Conservation (phyloP, 37 sponge, comb jelly and placozoan genomes). For the Cliona cf. orientalis region DNA sequence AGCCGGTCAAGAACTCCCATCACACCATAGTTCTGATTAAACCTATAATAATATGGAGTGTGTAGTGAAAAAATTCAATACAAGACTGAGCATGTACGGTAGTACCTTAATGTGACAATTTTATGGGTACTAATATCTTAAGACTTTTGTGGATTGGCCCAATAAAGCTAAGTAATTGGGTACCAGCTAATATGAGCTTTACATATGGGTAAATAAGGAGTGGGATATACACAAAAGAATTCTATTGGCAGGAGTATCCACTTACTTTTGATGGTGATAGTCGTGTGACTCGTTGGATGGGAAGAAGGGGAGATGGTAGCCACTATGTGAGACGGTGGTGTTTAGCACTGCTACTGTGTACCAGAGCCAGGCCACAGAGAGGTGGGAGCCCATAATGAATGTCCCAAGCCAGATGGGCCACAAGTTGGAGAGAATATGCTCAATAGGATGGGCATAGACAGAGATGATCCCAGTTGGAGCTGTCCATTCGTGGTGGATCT, state of each 20-base stretch:
- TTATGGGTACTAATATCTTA: background rate
- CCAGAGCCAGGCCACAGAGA: constrained; percentile 76
- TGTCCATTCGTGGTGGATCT: constrained; percentile 91
- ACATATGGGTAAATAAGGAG: too few relatives aligned
- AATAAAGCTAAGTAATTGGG: background rate
- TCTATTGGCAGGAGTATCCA: too few relatives aligned
- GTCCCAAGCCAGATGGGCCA: constrained; percentile 68
- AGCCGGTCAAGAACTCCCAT: constrained; percentile 89
- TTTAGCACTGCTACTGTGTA: constrained; percentile 30
- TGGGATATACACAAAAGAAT: too few relatives aligned
- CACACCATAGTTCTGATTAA: constrained; percentile 88
- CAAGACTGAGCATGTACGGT: background rate
- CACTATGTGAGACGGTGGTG: constrained; percentile 72
- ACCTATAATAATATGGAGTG: constrained; percentile 47
- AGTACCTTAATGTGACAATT: background rate
- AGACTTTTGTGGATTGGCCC: background rate
- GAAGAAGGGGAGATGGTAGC: constrained; percentile 92
- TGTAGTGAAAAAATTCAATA: background rate
- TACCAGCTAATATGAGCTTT: too few relatives aligned
- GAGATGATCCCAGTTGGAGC: constrained; percentile 76
- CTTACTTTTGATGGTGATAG: constrained; percentile 85
- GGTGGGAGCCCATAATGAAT: constrained; percentile 74
- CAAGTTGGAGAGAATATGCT: constrained; percentile 71
- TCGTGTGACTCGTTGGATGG: constrained; percentile 82
- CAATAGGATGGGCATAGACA: constrained; percentile 81